phyloP scores from a whole-genome alignment of 2,888 invertebrate species.

The Andrena chrysosceles region DNA sequence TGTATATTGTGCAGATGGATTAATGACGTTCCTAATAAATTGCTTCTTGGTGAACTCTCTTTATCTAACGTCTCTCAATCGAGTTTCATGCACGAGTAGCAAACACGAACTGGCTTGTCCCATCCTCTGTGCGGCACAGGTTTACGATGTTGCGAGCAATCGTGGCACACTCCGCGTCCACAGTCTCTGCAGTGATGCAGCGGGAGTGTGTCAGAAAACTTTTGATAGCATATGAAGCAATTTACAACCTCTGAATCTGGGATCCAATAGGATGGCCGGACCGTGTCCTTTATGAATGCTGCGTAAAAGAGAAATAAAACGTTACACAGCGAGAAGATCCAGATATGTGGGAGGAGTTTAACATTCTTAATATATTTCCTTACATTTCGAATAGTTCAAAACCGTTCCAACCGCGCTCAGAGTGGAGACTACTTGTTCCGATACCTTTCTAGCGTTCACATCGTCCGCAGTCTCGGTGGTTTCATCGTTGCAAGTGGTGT shows the following conservation, averaged over 20 bases:
- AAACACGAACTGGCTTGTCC: constrained; percentile 90
- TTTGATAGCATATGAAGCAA: constrained; percentile 88
- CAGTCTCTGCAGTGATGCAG: constrained; percentile 88
- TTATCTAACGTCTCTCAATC: constrained; percentile 63
- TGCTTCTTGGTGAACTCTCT: background rate
- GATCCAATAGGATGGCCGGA: constrained; percentile 92
- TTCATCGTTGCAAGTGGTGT: constrained; percentile 80
- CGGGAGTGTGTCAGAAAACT: constrained; percentile 84
- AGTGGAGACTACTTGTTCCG: constrained; percentile 91
- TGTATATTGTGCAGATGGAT: constrained; percentile 23
- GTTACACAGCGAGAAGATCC: constrained; percentile 7
- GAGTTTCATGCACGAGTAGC: constrained; percentile 88
- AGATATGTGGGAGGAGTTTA: background rate
- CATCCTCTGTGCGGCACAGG: constrained; percentile 92
- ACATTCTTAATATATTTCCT: constrained; percentile 55
- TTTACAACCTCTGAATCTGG: constrained; percentile 90
- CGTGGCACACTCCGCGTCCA: constrained; percentile 92
- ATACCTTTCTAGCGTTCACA: constrained; percentile 87
- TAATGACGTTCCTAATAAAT: constrained; percentile 9
- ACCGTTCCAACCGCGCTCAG: constrained; percentile 90
- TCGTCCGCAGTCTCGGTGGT: constrained; percentile 82
- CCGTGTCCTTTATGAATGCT: constrained; percentile 91
- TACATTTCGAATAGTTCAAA: constrained; percentile 91
- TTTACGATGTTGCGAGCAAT: constrained; percentile 88
- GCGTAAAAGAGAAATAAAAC: constrained; percentile 49